Evolutionary conservation across 2,888 invertebrate genomes (phyloP), one percentile per base, ranked within the genome.

Genomic region (Ochropleura leucogaster): DNA sequence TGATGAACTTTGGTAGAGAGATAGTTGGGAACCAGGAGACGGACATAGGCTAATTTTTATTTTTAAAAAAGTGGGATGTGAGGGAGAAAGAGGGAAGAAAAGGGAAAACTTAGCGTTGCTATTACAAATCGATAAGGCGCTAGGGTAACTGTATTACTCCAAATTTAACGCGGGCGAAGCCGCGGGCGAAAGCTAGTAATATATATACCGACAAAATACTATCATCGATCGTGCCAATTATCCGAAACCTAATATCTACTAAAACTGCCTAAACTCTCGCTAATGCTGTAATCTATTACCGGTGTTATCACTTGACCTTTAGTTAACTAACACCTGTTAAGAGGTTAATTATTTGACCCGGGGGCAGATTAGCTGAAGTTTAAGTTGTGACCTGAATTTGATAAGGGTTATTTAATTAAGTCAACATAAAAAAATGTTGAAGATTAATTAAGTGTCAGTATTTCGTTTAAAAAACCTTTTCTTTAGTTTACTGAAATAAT

Each of bases 361-460:
- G 2, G 46, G 51, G 40, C 46, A 40, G 9, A 46, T 66, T 18
- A n/a, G 4, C 16, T 62, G 1, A 60, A 59, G 16, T 63, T 60
- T 47, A 53, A 2, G n/a, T 47, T 44, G 51, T 47, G n/a, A 49
- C 20, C n/a, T 53, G 47, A 74, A 74, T 55, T 57, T 49, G 30
- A 57, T 44, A 40, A 57, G 44, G 44, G 65, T 66, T 65, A 14
- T 65, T 74, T 14, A 49, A 49, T 57, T 74, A 49, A 7, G 3
- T 30, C 4, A 4, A 30, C 0, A 16, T 14, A n/a, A 18, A 53
- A 30, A 42, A 40, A 42, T 47, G 4, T 55, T 49, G 6, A 44
- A n/a, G 12, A 42, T 44, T 49, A 1, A 59, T 44, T 72, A 4
- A 20, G 42, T 1, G 42, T 6, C 20, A 67, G 20, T 18, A 20